phyloP scores from a whole-genome alignment of 2,888 invertebrate species.

The Atethmia centrago region DNA sequence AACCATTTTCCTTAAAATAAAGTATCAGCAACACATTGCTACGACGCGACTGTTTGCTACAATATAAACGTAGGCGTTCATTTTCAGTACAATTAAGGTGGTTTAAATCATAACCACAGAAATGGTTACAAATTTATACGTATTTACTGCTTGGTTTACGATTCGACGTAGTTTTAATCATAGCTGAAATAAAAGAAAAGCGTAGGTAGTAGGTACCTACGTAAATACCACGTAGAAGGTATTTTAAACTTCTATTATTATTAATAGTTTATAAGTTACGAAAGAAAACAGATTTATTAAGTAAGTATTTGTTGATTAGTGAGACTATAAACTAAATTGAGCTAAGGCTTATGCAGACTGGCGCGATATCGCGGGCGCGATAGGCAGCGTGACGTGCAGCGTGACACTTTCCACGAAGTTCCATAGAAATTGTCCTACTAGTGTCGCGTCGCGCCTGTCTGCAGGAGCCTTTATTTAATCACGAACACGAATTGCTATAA shows the following conservation, averaged over 20 bases:
- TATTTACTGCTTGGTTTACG: constrained; percentile 66
- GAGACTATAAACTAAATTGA: no score
- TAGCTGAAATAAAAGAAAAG: not conserved
- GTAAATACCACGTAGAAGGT: not conserved
- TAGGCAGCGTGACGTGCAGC: no score
- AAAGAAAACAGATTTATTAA: no score
- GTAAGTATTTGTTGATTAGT: no score
- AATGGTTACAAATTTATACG: constrained; percentile 65
- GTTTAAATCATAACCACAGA: constrained; percentile 68
- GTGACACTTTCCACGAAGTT: no score
- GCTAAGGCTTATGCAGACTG: no score
- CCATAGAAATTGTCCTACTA: no score
- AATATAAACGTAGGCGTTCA: constrained; percentile 74
- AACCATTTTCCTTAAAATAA: constrained; percentile 66
- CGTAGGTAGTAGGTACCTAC: not conserved
- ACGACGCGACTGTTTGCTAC: constrained; percentile 69
- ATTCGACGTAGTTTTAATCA: constrained; percentile 44
- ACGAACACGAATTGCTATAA: not conserved
- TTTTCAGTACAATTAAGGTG: constrained; percentile 67
- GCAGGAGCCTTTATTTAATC: no score
- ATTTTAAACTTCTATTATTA: not conserved
- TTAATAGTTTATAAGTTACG: no score
- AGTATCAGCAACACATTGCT: constrained; percentile 60
- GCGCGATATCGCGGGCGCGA: no score
- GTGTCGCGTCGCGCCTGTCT: no score